Percentiles rank a stretch among this genome's conserved stretches.
Conservation (phyloP, 1,140 invertebrate genomes). For the Zaprionus taronus region DNA sequence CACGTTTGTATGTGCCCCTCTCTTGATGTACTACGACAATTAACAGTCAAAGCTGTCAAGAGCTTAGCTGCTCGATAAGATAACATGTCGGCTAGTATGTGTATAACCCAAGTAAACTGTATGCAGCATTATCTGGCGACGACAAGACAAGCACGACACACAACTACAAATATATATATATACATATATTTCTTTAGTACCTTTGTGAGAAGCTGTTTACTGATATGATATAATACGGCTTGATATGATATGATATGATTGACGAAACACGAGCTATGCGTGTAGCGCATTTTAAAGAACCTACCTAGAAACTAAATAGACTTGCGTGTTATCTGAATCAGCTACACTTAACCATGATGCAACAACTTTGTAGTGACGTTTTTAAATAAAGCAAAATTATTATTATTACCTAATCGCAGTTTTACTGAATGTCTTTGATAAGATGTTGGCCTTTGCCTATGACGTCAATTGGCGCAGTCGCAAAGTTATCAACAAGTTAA, state of each 20-base stretch:
- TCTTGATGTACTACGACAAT: conserved; percentile 13
- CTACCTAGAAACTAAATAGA: conserved; percentile 53
- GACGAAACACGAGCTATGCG: conserved; percentile 60
- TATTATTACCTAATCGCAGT: conserved; percentile 54
- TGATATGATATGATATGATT: conserved; percentile 34
- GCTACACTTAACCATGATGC: conserved; percentile 77
- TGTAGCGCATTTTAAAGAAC: conserved; percentile 72
- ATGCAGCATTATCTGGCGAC: conserved; percentile 39
- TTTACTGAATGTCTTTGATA: conserved; percentile 28
- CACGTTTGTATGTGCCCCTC: not conserved
- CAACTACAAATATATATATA: conserved; percentile 34
- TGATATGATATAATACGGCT: conserved; percentile 29
- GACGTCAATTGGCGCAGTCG: conserved; percentile 44
- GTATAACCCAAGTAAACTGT: not conserved
- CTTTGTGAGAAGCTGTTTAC: conserved; percentile 61
- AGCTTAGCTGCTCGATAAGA: conserved; percentile 45
- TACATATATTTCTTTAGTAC: conserved; percentile 68
- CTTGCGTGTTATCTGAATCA: conserved; percentile 76
- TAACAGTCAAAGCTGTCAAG: conserved; percentile 40
- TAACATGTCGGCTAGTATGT: conserved; percentile 6
- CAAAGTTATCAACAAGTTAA: not conserved
- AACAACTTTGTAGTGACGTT: conserved; percentile 84
- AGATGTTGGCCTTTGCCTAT: conserved; percentile 39
- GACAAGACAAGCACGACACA: conserved; percentile 14
- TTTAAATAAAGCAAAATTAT: conserved; percentile 81